phyloP scores from a whole-genome alignment of 2,113 vertebrate genomes.

The Uropsilus gracilis region DNA sequence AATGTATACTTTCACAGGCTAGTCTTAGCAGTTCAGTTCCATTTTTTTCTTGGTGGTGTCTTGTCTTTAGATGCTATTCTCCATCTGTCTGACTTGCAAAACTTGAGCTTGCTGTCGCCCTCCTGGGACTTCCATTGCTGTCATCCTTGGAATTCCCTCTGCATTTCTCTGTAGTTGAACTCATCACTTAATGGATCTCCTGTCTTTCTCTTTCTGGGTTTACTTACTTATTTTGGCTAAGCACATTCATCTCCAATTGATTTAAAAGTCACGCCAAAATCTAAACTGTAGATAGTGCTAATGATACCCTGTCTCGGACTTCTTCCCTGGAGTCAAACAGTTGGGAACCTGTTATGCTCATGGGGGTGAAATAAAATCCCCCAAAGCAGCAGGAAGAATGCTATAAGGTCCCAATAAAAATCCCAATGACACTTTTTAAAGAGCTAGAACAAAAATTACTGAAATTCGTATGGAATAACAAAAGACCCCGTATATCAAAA shows the following conservation, averaged over 20 bases:
- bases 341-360: not conserved
- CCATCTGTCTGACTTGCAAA: not conserved
- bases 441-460: too few relatives aligned
- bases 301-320: too few relatives aligned
- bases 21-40: not conserved
- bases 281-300: not conserved
- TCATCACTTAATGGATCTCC: not conserved
- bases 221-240: not conserved
- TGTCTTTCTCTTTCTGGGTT: constrained; percentile 4
- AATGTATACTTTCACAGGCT: not conserved
- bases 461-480: too few relatives aligned
- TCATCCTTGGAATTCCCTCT: not conserved
- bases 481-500: too few relatives aligned
- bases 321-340: not conserved
- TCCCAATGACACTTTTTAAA: too few relatives aligned
- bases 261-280: constrained; percentile 22
- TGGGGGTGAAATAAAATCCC: not conserved
- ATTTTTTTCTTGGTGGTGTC: not conserved
- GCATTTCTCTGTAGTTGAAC: not conserved
- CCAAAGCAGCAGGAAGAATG: not conserved
- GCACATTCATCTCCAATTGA: not conserved
- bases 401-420: fast-evolving
- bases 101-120: not conserved
- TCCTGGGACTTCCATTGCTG: not conserved
- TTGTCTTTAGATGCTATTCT: not conserved